Conservation (phyloP, 2,113 vertebrate genomes). For the Egretta garzetta region DNA sequence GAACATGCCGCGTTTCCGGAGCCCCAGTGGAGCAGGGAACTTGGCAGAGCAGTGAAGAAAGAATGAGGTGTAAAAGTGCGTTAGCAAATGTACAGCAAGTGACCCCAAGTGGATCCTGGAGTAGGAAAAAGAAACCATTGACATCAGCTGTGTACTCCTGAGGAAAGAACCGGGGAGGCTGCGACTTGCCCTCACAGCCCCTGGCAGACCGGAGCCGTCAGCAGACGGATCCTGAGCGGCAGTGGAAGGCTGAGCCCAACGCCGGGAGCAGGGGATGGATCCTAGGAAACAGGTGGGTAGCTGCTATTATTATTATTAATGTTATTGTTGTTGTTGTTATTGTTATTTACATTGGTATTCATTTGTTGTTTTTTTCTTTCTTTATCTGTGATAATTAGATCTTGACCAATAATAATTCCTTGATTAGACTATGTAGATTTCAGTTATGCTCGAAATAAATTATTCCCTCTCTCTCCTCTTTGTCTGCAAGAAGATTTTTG, state of each 20-base stretch:
- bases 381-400: not conserved
- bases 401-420: not conserved
- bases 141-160: accelerated
- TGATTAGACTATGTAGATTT: not conserved
- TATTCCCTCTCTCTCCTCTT: not conserved
- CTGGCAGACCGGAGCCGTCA: not conserved
- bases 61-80: not conserved
- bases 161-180: accelerated
- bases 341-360: not conserved
- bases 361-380: not conserved
- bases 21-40: not conserved
- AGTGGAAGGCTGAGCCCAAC: not conserved
- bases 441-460: not conserved
- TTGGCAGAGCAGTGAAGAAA: not conserved
- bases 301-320: not conserved
- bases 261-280: not conserved
- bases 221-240: not conserved
- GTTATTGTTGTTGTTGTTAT: not conserved
- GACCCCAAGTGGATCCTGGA: not conserved
- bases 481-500: not conserved
- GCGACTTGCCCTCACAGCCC: too few relatives aligned
- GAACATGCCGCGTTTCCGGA: accelerated
- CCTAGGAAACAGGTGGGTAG: not conserved
- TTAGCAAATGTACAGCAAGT: not conserved
- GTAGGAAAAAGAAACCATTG: not conserved